These are phyloP conservation scores for Oncopodura yosiiana DNA, from an alignment of 1,140 invertebrate species.

Conservation along the genomic window DNA sequence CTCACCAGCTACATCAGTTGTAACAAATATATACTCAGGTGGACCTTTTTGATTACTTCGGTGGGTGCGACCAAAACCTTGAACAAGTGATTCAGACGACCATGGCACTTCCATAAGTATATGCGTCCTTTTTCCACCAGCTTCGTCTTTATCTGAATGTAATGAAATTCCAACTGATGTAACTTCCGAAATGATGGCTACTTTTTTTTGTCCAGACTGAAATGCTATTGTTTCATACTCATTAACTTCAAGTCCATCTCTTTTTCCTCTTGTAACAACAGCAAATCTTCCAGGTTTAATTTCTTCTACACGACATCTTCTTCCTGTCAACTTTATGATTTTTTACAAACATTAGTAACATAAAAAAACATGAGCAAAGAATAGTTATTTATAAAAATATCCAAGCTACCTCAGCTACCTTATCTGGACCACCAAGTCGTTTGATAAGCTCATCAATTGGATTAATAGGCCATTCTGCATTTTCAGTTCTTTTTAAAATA, in stretches of 20 bases:
- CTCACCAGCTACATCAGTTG: conserved; percentile 95
- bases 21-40: conserved; percentile 96
- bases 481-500: conserved; percentile 70
- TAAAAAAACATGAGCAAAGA: too few species aligned
- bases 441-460: conserved; percentile 96
- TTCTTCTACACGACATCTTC: too few species aligned
- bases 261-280: too few species aligned
- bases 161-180: conserved; percentile 94
- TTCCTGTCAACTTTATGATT: too few species aligned
- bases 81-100: conserved; percentile 96
- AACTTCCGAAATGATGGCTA: conserved; percentile 98
- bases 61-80: conserved; percentile 92
- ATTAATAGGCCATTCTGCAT: conserved; percentile 74
- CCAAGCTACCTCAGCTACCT: conserved; percentile 73
- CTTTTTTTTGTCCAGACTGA: conserved; percentile 96
- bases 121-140: conserved; percentile 86
- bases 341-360: too few species aligned
- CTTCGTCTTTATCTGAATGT: conserved; percentile 85
- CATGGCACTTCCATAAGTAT: conserved; percentile 96
- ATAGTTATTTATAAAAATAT: background rate
- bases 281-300: too few species aligned
- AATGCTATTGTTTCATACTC: too few species aligned
- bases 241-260: background rate
- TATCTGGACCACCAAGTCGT: conserved; percentile 90
- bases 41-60: conserved; percentile 85